Conservation (phyloP, 2,113 vertebrate species). For the Calyptomena viridis region DNA sequence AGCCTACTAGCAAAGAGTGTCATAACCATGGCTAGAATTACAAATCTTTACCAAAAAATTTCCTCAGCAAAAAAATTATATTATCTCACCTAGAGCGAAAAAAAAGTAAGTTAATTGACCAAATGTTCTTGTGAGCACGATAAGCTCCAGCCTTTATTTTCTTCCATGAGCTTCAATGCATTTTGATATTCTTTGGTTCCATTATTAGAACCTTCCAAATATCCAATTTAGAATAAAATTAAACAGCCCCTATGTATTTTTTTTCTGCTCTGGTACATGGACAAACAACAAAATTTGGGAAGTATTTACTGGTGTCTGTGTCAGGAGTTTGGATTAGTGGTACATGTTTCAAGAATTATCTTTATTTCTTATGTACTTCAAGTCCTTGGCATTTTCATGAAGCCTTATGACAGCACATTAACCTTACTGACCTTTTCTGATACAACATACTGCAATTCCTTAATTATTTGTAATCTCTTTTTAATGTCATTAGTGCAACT, state of each 20-base stretch:
- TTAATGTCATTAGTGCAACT: not conserved
- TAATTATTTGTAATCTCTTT: constrained; percentile 4
- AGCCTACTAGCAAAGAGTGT: not conserved
- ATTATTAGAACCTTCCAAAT: not conserved
- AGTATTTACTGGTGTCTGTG: not conserved
- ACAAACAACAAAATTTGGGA: not conserved
- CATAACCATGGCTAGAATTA: not conserved
- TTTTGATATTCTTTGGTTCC: not conserved
- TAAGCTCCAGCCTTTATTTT: not conserved
- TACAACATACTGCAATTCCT: not conserved
- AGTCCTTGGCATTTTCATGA: not conserved
- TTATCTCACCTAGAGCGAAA: not conserved
- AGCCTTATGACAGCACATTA: not conserved
- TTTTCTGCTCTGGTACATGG: not conserved
- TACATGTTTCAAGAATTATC: not conserved
- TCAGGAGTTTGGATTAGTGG: not conserved
- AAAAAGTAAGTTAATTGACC: not conserved
- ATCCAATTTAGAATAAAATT: not conserved
- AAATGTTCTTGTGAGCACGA: not conserved
- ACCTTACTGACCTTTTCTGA: not conserved
- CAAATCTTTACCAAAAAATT: not conserved
- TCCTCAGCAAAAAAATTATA: not conserved
- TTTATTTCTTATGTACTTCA: not conserved
- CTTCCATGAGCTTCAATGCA: not conserved
- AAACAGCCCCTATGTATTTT: not conserved